These are phyloP conservation scores for Magallana ariakensis DNA, from an alignment of 1,140 invertebrate species.

Conservation along the genomic window DNA sequence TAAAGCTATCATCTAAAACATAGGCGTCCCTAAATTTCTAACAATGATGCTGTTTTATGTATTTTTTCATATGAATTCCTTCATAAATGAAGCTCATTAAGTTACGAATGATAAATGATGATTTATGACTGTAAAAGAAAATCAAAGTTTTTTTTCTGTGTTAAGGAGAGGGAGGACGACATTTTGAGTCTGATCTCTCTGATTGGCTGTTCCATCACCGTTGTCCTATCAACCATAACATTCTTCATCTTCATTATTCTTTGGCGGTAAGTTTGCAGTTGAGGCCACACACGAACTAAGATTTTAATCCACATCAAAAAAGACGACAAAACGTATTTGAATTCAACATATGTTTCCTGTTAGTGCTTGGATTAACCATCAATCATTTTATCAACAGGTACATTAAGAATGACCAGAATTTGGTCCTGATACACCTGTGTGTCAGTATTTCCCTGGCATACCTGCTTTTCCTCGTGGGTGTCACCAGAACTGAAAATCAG, in stretches of 20 bases:
- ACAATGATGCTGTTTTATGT: neutral
- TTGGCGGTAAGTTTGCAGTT: slow-evolving; percentile 31
- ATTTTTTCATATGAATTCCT: too few species aligned
- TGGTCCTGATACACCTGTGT: slow-evolving; percentile 32
- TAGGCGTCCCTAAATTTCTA: slow-evolving; percentile 3
- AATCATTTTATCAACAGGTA: neutral
- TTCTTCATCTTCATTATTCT: slow-evolving; percentile 30
- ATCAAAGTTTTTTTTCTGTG: neutral
- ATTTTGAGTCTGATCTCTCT: slow-evolving; percentile 15
- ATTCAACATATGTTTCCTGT: too few species aligned
- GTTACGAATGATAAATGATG: too few species aligned
- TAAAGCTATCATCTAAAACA: too few species aligned
- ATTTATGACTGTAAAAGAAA: too few species aligned
- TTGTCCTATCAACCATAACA: slow-evolving; percentile 17
- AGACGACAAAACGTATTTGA: too few species aligned
- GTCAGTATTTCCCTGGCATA: slow-evolving; percentile 21
- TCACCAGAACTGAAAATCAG: slow-evolving; percentile 39
- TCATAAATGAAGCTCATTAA: too few species aligned
- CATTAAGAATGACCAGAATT: slow-evolving; percentile 38
- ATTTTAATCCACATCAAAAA: neutral
- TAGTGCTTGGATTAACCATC: too few species aligned
- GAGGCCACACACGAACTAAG: neutral
- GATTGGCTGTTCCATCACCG: slow-evolving; percentile 43
- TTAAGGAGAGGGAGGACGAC: neutral
- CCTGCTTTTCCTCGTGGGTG: slow-evolving; percentile 34